Conservation (phyloP, 2,113 vertebrate genomes). For the Mustelus asterias region DNA sequence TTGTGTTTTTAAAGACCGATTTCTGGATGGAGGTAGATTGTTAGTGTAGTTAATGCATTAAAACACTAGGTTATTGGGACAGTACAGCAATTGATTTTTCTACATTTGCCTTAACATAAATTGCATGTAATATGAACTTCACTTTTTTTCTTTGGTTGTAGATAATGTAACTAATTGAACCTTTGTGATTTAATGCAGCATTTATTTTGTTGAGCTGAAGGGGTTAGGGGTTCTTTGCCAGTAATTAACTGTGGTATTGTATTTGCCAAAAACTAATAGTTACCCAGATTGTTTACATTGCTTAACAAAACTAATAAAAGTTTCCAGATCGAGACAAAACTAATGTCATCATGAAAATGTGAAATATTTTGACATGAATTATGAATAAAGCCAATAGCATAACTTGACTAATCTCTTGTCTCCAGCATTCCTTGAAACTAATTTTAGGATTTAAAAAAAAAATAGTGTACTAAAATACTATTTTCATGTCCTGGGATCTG, state of each 20-base stretch:
- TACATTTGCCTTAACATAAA: constrained; percentile 35
- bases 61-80: constrained; percentile 33
- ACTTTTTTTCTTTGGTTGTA: not conserved
- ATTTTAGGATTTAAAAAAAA: not conserved
- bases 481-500: not conserved
- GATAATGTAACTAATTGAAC: not conserved
- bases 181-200: not conserved
- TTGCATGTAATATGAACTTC: constrained; percentile 27
- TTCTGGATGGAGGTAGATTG: not conserved
- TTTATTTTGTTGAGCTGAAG: constrained; percentile 16
- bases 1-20: constrained; percentile 4
- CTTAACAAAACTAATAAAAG: constrained; percentile 8
- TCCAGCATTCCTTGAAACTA: not conserved
- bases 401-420: constrained; percentile 22
- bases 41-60: constrained; percentile 16
- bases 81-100: constrained; percentile 28
- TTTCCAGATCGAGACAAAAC: not conserved
- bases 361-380: constrained; percentile 8
- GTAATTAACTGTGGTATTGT: constrained; percentile 23
- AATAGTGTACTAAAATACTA: not conserved
- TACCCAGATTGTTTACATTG: constrained; percentile 24
- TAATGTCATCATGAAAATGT: constrained; percentile 31
- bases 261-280: constrained; percentile 33
- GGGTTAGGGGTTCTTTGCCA: not conserved
- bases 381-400: constrained; percentile 25